Base-by-base conservation (phyloP, 2,888 invertebrate genomes). In the Polymixis lichenea region DNA sequence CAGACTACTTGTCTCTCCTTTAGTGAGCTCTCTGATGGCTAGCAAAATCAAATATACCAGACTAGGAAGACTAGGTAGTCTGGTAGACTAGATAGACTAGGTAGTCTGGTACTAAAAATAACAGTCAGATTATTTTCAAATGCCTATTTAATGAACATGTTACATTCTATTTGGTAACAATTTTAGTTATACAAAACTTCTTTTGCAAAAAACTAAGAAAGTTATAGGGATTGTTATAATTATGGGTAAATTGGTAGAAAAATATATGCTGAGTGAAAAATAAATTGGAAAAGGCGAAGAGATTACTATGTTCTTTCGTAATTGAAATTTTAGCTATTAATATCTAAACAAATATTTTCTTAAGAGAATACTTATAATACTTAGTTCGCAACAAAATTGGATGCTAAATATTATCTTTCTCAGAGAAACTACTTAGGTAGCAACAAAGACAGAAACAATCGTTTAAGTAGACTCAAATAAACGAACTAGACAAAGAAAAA, bases 401-500 rank as follows among this genome's bases (percentile, higher is more conserved):
- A 72, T 56, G 13, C 19, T 9, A 46, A 73, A 58, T 56, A 58
- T 28, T 55, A 55, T 32, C 46, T 25, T 75, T 53, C 32, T 32
- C 46, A 75, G 53, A 55, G 17, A 46, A 75, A 46, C 28, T n/a
- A n/a, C n/a, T n/a, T n/a, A 19, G 4, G 3, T n/a, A 67, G 38
- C 17, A 22, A 28, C 3, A 38, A 19, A 70, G 22, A 46, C 17
- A 43, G 77, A 56, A 64, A 69, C 28, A 74, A 61, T 43, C 11
- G 49, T 55, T 68, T 60, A 68, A 65, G 46, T 51, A 5, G 62
- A 64, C n/a, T n/a, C n/a, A n/a, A n/a, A n/a, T n/a, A n/a, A 77
- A 74, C 51, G 56, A 62, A 65, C 38, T 15, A 72, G 51, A 83
- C 62, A 58, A 70, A 86, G 67, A 64, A 77, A 76, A 75, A 84